Base-by-base conservation (phyloP, 2,113 vertebrate genomes). In the Notothenia rossii region DNA sequence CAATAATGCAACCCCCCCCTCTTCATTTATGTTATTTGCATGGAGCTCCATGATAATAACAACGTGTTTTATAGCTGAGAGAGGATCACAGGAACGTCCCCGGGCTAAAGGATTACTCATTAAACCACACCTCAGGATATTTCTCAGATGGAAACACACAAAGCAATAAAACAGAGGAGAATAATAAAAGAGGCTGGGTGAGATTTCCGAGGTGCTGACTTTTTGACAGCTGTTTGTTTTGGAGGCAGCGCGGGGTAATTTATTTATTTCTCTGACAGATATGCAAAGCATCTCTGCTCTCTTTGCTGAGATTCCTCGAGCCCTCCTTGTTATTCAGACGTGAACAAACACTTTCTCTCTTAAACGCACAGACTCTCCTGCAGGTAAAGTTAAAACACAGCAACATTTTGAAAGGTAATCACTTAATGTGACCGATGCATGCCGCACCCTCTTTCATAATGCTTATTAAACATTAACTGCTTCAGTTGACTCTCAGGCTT, bases 211-310 rank as follows among this genome's bases (percentile, higher is more conserved):
- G 75, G 72, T 69, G 66, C 84, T 91, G 90, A 92, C 91, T 91
- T 92, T 92, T 87, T 92, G 90, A 93, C 92, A 92, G 86, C 77
- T 88, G 88, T 92, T 92, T 93, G 86, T 91, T 90, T 93, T 87
- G 83, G 89, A 78, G 86, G 72, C 84, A 73, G 76, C 79, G 18
- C 46, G 0, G 20, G 59, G 67, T 78, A 76, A 90, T 93, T 89
- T 91, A 89, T 92, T 88, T 87, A 86, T 91, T 90, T 91, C 84
- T 71, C 84, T 84, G 90, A 91, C 89, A 90, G 76, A 87, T 84
- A 89, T 83, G 87, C 83, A 88, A 87, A 90, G 85, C 54, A 46
- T 54, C 70, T 81, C 59, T 67, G 69, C 77, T 58, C 81, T 56
- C 64, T 82, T 67, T 68, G 69, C 78, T 51, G 84, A 85, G 73